phyloP scores from a whole-genome alignment of 1,140 invertebrate species.

The Sesamia nonagrioides region DNA sequence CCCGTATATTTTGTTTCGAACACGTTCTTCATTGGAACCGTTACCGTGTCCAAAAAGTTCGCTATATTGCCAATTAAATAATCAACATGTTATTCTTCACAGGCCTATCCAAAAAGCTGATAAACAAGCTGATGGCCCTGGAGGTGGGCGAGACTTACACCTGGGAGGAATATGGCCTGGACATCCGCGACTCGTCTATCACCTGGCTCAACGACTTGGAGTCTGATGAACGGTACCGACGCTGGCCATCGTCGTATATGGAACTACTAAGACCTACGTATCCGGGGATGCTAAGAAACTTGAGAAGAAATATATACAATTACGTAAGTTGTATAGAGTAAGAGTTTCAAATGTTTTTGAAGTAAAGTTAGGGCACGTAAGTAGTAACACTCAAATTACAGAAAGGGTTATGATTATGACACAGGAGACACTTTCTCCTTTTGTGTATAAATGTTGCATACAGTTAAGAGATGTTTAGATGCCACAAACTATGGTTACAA shows the following conservation, averaged over 20 bases:
- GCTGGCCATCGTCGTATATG: conserved; percentile 96
- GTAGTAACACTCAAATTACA: too few relatives aligned
- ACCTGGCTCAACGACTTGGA: conserved; percentile 99
- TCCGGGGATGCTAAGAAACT: conserved; percentile 97
- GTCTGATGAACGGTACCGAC: conserved; percentile 94
- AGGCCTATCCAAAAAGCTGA: conserved; percentile 85
- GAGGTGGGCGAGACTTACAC: conserved; percentile 90
- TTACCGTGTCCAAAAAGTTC: too few relatives aligned
- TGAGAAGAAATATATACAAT: conserved; percentile 96
- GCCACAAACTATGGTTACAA: too few relatives aligned
- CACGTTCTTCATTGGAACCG: too few relatives aligned
- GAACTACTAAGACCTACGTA: conserved; percentile 98
- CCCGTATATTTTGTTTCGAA: too few relatives aligned
- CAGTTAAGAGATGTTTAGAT: too few relatives aligned
- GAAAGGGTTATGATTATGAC: too few relatives aligned
- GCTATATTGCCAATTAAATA: too few relatives aligned
- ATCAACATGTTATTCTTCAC: background rate
- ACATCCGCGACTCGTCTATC: conserved; percentile 97
- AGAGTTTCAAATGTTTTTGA: background rate
- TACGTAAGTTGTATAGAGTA: conserved; percentile 68
- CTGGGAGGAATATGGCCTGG: conserved; percentile 95
- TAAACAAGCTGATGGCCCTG: conserved; percentile 90
- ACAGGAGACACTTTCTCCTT: too few relatives aligned
- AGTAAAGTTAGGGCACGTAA: background rate
- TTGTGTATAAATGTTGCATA: too few relatives aligned